These are phyloP conservation scores for Danaus melanippus DNA, from an alignment of 1,140 invertebrate species.

Conservation along the genomic window DNA sequence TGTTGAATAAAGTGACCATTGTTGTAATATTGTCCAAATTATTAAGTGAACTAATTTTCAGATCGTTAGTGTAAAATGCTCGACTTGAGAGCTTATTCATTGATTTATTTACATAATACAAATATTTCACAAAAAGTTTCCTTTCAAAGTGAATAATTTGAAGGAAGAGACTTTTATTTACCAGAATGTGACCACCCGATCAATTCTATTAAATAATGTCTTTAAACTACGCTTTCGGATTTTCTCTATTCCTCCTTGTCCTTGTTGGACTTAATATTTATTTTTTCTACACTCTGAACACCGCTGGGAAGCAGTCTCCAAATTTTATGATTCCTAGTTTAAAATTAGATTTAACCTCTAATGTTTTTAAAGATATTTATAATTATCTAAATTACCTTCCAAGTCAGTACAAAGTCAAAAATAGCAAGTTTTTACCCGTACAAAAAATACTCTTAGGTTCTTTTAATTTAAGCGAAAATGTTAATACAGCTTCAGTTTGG, in stretches of 20 bases:
- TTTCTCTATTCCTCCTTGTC: constrained; percentile 52
- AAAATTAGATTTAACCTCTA: constrained; percentile 38
- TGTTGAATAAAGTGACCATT: too few relatives aligned
- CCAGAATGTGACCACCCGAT: too few relatives aligned
- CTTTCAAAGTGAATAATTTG: too few relatives aligned
- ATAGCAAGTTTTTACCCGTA: constrained; percentile 38
- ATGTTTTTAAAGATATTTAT: constrained; percentile 52
- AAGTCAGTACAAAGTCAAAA: constrained; percentile 46
- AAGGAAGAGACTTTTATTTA: too few relatives aligned
- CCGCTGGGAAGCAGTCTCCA: constrained; percentile 31
- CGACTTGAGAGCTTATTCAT: too few relatives aligned
- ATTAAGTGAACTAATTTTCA: too few relatives aligned
- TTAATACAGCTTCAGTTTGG: constrained; percentile 36
- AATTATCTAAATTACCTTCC: constrained; percentile 52
- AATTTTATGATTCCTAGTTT: constrained; percentile 37
- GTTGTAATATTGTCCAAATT: too few relatives aligned
- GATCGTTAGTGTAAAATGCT: too few relatives aligned
- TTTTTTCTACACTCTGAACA: constrained; percentile 57
- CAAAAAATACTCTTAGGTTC: constrained; percentile 41
- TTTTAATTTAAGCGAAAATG: constrained; percentile 38
- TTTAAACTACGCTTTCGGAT: constrained; percentile 57
- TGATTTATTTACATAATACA: too few relatives aligned
- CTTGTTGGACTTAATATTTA: constrained; percentile 57
- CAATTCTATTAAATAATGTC: constrained; percentile 38
- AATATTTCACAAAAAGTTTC: too few relatives aligned